Conservation (phyloP, 2,797 vertebrate genomes). For the Ptychobarbus kaznakovi region DNA sequence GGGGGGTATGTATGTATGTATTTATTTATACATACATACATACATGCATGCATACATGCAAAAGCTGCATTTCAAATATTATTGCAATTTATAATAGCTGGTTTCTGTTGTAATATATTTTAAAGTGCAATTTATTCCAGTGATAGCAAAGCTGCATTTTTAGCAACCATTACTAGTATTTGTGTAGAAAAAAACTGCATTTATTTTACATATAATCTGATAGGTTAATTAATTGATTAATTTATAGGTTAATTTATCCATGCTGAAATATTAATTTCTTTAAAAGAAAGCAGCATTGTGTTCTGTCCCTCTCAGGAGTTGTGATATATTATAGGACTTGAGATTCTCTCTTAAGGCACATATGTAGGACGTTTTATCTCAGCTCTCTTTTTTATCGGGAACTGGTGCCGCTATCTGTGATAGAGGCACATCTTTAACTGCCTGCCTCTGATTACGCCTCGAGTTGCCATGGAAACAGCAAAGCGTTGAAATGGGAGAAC, state of each 20-base stretch:
- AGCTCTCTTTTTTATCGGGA: conserved; percentile 47
- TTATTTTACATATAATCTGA: not conserved
- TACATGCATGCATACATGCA: too few species aligned
- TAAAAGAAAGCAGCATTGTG: not conserved
- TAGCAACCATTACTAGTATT: not conserved
- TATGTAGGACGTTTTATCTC: conserved; percentile 52
- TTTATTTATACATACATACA: too few species aligned
- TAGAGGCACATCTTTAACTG: conserved; percentile 59
- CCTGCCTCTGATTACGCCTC: conserved; percentile 59
- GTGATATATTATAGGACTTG: conserved; percentile 34
- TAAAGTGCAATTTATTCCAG: not conserved
- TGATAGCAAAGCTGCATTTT: not conserved
- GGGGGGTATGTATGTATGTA: too few species aligned
- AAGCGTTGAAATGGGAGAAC: conserved; percentile 60
- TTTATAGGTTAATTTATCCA: not conserved
- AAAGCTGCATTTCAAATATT: not conserved
- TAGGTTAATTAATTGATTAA: not conserved
- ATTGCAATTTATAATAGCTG: not conserved
- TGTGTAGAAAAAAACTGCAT: not conserved
- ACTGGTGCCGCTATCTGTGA: conserved; percentile 52
- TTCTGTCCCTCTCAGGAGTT: conserved; percentile 20
- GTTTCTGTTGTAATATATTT: not conserved
- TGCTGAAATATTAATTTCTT: not conserved
- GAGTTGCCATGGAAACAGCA: conserved; percentile 57
- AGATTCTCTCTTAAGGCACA: conserved; percentile 39